Base-by-base conservation (phyloP, 2,113 vertebrate genomes). In the Caretta caretta region DNA sequence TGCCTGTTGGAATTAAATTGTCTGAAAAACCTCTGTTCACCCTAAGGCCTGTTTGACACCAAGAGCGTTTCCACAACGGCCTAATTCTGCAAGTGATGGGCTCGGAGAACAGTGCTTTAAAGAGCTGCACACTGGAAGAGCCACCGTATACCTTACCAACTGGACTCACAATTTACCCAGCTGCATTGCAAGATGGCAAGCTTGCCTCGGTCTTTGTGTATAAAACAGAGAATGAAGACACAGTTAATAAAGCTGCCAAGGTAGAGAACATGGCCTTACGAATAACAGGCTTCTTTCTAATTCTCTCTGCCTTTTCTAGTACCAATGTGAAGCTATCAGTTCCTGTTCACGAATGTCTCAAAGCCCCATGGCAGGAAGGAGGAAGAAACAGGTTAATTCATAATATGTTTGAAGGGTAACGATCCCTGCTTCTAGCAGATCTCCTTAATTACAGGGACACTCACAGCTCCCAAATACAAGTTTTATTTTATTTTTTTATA, bases 191-290 rank as follows among this genome's bases (percentile, higher is more conserved):
- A 56, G 99, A 99, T 95, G 99, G 99, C 38, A 99, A 96, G 38
- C 97, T 92, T 0, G 99, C 99, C 2, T 99, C 99, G 0, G 99
- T 99, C n/a, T 99, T 99, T 75, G 99, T 99, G 16, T 99, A 99
- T 95, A 98, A 98, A 92, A 97, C 98, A 42, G 99, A 98, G 53
- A 99, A 99, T 1, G 98, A 99, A 96, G 99, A 99, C 49, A 99
- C 99, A 95, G 99, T 99, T 95, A 99, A 99, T 92, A 99, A 99
- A 98, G 99, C 99, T 84, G 99, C 99, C 80, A 99, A 99, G 99
- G 99, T 99, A 17, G 51, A 20, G 35, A 50, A 78, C 53, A 49
- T 27, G 48, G 51, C 17, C 46, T 38, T 17, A 6, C 25, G 59
- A 29, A 22, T 56, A 65, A 31, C 48, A 62, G 54, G 80, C 31